Evolutionary conservation across 2,797 vertebrate species (phyloP).

Genomic region (Periophthalmus magnuspinnatus): DNA sequence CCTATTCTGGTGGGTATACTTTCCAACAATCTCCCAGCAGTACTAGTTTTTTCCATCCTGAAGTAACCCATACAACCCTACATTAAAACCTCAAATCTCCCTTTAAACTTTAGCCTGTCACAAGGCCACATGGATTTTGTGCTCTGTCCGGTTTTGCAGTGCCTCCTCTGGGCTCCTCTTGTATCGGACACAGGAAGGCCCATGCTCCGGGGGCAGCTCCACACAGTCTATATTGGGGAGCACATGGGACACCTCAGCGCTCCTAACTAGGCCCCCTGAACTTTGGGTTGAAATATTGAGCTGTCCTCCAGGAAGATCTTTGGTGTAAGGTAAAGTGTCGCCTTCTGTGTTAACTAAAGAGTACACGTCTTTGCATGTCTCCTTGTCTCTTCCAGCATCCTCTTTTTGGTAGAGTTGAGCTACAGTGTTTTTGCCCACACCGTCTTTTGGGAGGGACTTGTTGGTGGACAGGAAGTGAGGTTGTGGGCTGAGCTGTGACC

Average conservation of each 20-base stretch:
- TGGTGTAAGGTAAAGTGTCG: constrained; percentile 64
- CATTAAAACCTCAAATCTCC: neutral
- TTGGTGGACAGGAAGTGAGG: constrained; percentile 62
- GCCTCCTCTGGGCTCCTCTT: constrained; percentile 53
- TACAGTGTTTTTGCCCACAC: constrained; percentile 31
- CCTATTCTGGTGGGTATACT: neutral
- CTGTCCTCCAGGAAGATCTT: constrained; percentile 44
- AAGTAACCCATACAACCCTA: neutral
- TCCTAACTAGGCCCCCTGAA: constrained; percentile 41
- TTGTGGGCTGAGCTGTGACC: constrained; percentile 46
- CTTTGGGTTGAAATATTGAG: constrained; percentile 35
- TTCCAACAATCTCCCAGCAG: neutral
- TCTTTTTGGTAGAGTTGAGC: constrained; percentile 23
- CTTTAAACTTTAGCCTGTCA: constrained; percentile 60
- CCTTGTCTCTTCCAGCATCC: constrained; percentile 3
- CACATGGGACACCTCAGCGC: constrained; percentile 57
- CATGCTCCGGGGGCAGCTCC: constrained; percentile 68
- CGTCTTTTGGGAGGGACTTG: constrained; percentile 51
- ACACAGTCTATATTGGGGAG: constrained; percentile 68
- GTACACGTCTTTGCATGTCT: constrained; percentile 38
- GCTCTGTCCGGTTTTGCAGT: constrained; percentile 51
- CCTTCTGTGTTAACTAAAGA: constrained; percentile 35
- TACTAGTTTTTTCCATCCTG: neutral
- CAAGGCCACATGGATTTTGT: constrained; percentile 74
- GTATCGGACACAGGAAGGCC: constrained; percentile 66